phyloP scores from a whole-genome alignment of 2,113 vertebrate species.

The Cettia cetti region DNA sequence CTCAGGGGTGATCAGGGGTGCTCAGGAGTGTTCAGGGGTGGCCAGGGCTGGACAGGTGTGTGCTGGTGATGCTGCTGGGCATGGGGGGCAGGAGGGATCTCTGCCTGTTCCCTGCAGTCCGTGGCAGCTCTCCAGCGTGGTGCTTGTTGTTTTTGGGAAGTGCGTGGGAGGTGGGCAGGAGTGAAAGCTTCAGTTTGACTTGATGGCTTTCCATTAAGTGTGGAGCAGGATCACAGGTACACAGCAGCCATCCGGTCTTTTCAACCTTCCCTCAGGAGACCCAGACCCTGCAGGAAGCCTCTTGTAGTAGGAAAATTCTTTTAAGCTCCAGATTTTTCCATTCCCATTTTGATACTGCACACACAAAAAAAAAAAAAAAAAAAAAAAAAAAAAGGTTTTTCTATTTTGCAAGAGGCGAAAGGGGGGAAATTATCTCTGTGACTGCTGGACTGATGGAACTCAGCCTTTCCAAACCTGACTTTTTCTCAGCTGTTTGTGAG shows the following conservation, averaged over 20 bases:
- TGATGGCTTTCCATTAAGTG: slow-evolving; percentile 19
- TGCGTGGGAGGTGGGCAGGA: not conserved
- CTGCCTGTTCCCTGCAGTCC: not conserved
- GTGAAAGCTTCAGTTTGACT: not conserved
- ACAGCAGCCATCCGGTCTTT: not conserved
- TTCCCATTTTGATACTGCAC: not conserved
- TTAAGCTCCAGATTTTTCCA: slow-evolving; percentile 1
- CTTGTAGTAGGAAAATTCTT: not conserved
- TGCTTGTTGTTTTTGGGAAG: not conserved
- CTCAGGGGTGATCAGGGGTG: not conserved
- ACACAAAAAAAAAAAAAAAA: not conserved
- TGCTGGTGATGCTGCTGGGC: not conserved
- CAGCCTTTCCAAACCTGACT: not conserved
- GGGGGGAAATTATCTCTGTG: not conserved
- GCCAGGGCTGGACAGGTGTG: not conserved
- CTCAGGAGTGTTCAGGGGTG: not conserved
- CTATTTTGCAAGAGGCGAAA: not conserved
- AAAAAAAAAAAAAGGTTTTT: not conserved
- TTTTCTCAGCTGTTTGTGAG: not conserved
- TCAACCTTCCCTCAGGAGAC: not conserved
- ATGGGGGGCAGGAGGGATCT: fast-evolving
- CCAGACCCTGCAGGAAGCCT: not conserved
- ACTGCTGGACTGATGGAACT: not conserved
- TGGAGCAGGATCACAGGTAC: slow-evolving; percentile 7
- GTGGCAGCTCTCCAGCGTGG: not conserved